Percentiles rank a stretch among this genome's conserved stretches.
Conservation (phyloP, 2,888 invertebrate species). For the Xanthorhoe spadicearia region DNA sequence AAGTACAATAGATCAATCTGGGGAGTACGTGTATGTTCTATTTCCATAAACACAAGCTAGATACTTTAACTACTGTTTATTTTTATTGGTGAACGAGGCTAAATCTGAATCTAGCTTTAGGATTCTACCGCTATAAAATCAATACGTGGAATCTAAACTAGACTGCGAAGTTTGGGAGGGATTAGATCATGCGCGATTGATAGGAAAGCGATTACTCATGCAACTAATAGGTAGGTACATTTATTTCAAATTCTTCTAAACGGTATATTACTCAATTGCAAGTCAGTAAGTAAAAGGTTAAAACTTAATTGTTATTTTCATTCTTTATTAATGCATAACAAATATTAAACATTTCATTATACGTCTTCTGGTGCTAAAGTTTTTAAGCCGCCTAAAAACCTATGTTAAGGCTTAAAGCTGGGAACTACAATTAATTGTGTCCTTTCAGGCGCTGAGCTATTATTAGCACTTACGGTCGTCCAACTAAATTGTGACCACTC, state of each 20-base stretch:
- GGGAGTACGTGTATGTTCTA: too few species aligned
- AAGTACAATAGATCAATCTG: too few species aligned
- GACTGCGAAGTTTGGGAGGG: constrained; percentile 1
- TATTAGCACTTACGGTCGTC: too few species aligned
- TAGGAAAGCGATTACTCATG: background rate
- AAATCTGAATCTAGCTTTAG: background rate
- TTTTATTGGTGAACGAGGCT: background rate
- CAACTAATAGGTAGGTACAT: background rate
- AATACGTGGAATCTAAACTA: constrained; percentile 37
- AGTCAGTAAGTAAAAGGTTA: background rate
- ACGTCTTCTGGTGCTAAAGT: too few species aligned
- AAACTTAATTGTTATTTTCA: background rate
- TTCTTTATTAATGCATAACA: too few species aligned
- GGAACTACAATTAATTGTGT: too few species aligned
- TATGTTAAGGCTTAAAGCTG: too few species aligned
- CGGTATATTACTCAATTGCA: background rate
- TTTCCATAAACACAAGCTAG: background rate
- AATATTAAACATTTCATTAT: too few species aligned
- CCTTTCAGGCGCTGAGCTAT: too few species aligned
- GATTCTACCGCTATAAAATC: constrained; percentile 48
- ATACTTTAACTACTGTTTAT: background rate
- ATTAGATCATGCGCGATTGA: constrained; percentile 11
- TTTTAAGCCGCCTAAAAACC: too few species aligned
- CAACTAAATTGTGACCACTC: too few species aligned
- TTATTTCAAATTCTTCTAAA: background rate